Evolutionary conservation across 2,888 invertebrate genomes (phyloP), one percentile per base, ranked within the genome.

Genomic region (Ormia ochracea): DNA sequence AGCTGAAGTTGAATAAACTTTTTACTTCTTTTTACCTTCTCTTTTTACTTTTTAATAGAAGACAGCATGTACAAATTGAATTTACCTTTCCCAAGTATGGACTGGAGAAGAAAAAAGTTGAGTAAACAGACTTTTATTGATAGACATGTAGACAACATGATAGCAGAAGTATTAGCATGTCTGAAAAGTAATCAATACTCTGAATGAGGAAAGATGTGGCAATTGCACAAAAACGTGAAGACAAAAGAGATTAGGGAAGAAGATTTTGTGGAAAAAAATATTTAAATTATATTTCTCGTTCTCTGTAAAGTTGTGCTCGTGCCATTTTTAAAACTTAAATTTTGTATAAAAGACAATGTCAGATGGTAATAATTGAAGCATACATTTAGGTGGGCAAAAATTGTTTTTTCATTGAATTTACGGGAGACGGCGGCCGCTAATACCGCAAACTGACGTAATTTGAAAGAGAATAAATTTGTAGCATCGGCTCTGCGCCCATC

Each of bases 161-260:
- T 74, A 59, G 58, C 56, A 21, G 48, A 48, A 58, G 66, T 59
- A 74, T 66, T 76, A 76, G 28, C 54, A 63, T 54, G 76, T 69
- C 45, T 69, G 69, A 76, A 69, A 69, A 69, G 69, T 76, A 69
- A 69, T 69, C 76, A 76, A 76, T 76, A 63, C 69, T 61, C 48
- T n/a, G n/a, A 17, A 54, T 63, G 63, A 69, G 54, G 56, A 45
- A 68, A 69, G 75, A 54, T 69, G 61, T 54, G 61, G 61, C 33
- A 75, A 58, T 33, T 50, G 41, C 41, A 50, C 10, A 61, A 43
- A 14, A 68, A 28, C 33, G 38, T 50, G n/a, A 48, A 26, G 17
- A 50, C 19, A 28, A 59, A 50, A 10, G 17, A 12, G 21, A 68
- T 9, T 4, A 54, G 12, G 21, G 3, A 41, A 21, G 23, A n/a